Conservation (phyloP, 2,113 vertebrate species). For the Lanius ludovicianus region DNA sequence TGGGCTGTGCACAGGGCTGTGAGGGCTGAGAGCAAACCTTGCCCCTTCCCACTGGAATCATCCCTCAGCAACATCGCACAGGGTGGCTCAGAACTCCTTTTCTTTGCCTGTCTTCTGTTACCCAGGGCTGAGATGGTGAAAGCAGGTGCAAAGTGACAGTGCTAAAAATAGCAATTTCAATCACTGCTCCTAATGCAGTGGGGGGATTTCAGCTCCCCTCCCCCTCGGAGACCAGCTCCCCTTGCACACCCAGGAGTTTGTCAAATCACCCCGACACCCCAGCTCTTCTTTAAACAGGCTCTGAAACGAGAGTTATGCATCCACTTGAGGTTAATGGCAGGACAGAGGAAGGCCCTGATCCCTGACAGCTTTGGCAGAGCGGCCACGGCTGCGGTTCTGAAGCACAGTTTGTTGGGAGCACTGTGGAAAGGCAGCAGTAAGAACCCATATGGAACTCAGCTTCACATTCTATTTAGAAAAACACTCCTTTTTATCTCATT, state of each 20-base stretch:
- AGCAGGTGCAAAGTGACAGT: conserved; percentile 24
- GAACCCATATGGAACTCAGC: background rate
- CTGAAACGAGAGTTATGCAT: rapidly evolving
- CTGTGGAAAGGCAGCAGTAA: rapidly evolving
- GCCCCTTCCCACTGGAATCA: rapidly evolving
- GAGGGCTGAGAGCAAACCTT: background rate
- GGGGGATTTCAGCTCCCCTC: background rate
- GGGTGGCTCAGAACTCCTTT: background rate
- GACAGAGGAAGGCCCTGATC: background rate
- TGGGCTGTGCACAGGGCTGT: background rate
- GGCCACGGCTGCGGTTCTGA: rapidly evolving
- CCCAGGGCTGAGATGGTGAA: background rate
- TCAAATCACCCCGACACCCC: background rate
- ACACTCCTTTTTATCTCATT: background rate
- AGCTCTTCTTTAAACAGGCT: background rate
- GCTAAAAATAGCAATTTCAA: background rate
- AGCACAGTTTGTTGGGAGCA: rapidly evolving
- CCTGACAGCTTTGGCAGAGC: rapidly evolving
- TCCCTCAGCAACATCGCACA: rapidly evolving
- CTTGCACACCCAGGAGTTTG: background rate
- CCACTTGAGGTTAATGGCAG: rapidly evolving
- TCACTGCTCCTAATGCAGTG: rapidly evolving
- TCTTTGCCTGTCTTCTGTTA: background rate
- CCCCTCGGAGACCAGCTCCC: background rate
- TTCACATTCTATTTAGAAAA: background rate